Evolutionary conservation across 2,888 invertebrate genomes (phyloP).

Genomic region (Metalampra italica): DNA sequence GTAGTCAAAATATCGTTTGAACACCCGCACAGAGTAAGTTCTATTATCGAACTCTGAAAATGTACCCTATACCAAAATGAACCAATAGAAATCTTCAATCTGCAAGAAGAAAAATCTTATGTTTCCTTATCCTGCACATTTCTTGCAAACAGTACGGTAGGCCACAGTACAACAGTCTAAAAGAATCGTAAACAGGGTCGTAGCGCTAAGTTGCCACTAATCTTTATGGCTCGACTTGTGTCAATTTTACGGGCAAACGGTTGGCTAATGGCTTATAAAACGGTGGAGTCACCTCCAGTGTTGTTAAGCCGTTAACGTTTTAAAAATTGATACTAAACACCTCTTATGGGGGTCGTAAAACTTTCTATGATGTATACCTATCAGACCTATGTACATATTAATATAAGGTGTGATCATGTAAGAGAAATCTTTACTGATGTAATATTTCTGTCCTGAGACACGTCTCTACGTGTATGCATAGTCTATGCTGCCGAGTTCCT

Average conservation of each 20-base stretch:
- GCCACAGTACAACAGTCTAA: not conserved
- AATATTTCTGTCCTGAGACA: no score
- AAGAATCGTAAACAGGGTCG: slow-evolving; percentile 4
- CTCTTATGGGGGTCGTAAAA: slow-evolving; percentile 3
- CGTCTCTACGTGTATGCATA: no score
- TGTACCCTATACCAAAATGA: no score
- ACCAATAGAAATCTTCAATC: no score
- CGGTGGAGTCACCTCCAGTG: slow-evolving; percentile 24
- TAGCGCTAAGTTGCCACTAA: slow-evolving; percentile 31
- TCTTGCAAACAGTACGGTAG: not conserved
- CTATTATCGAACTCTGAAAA: no score
- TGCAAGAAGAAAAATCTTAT: no score
- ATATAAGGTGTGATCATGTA: not conserved
- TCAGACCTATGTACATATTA: no score
- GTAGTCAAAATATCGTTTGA: no score
- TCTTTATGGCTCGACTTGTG: slow-evolving; percentile 52
- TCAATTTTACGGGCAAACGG: slow-evolving; percentile 55
- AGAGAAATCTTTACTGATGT: no score
- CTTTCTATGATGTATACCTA: not conserved
- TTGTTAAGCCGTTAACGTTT: slow-evolving; percentile 38
- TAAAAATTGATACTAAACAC: slow-evolving; percentile 38
- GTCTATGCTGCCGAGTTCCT: no score
- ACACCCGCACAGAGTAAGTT: no score
- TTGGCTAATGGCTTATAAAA: slow-evolving; percentile 50
- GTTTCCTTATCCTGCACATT: not conserved